These are phyloP conservation scores for Melanogrammus aeglefinus DNA, from an alignment of 2,797 vertebrate species.

Conservation along the genomic window DNA sequence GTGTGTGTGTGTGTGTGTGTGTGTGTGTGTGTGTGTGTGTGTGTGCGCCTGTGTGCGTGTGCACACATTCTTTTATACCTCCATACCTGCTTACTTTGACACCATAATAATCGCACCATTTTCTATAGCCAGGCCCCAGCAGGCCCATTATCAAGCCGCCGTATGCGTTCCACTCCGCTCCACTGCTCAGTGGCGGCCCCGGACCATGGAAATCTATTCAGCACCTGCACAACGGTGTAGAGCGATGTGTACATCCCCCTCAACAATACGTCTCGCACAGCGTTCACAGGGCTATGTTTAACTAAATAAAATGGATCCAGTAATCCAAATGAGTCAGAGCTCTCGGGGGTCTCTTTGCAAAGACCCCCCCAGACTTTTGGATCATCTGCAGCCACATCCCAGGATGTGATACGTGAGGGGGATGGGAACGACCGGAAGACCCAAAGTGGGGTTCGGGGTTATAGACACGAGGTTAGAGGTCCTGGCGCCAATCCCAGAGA, in stretches of 20 bases:
- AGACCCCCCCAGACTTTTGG: not conserved
- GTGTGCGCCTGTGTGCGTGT: not conserved
- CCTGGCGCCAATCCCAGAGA: slow-evolving; percentile 44
- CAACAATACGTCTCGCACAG: not conserved
- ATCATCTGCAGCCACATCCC: not conserved
- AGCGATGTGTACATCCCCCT: not conserved
- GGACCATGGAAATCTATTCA: slow-evolving; percentile 8
- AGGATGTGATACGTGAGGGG: slow-evolving; percentile 11
- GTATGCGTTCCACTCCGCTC: not conserved
- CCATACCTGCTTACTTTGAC: not conserved
- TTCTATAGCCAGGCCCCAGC: not conserved
- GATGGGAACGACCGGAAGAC: slow-evolving; percentile 31
- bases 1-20: slow-evolving; percentile 1
- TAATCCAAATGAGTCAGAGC: not conserved
- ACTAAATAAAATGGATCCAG: not conserved
- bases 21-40: not conserved
- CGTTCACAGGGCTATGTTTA: not conserved
- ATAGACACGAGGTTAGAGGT: slow-evolving; percentile 16
- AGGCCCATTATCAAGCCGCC: slow-evolving; percentile 12
- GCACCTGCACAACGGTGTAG: not conserved
- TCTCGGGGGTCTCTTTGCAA: not conserved
- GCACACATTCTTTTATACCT: not conserved
- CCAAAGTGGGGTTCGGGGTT: slow-evolving; percentile 29
- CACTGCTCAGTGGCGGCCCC: not conserved
- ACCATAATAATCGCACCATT: not conserved